Base-by-base conservation (phyloP, 2,113 vertebrate species). In the Orthonyx spaldingii region DNA sequence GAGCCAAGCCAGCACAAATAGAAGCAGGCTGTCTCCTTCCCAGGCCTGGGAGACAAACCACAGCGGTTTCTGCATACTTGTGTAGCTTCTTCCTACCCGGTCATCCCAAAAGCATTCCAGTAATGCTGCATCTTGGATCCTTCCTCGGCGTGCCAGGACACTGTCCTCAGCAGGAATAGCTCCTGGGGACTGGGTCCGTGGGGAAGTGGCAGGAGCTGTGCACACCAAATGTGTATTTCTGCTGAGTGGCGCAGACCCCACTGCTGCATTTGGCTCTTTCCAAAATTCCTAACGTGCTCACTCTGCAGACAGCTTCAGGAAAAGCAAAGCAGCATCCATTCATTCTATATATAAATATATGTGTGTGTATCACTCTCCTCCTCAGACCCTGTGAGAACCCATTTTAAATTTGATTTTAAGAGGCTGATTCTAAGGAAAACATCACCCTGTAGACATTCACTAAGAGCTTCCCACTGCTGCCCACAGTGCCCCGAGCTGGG, bases 81-180 rank as follows among this genome's bases (percentile, higher is more conserved):
- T 49, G 93, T 16, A 88, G 79, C 90, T 92, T 92, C 90, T 96
- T 92, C 84, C 78, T 80, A 74, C 11, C 83, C 80, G 12, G 83
- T 95, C 88, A 95, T 80, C 82, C 85, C 79, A 19, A 93, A 97
- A 96, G 82, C 79, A 96, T 95, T 53, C 90, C 56, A 95, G 71
- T 72, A 93, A 95, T 95, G 81, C 74, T 46, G n/a, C 63, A 57
- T 79, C 65, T 46, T 44, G 75, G 87, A 66, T 78, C 66, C 83
- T 11, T 72, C 79, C 57, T 41, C 57, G 20, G 59, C 19, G 0
- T 19, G 52, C 42, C 53, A 55, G 63, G 80, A 65, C n/a, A 44
- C 39, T 42, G 4, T 15, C 66, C 66, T n/a, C 1, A 0, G 84
- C 23, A 55, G 83, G 89, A 84, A 55, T 6, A 61, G 75, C 47